A percentile compares a stretch with the other conserved stretches of the same genome.
Evolutionary conservation across 2,888 invertebrate species (phyloP).

Genomic region (Mythimna vitellina): DNA sequence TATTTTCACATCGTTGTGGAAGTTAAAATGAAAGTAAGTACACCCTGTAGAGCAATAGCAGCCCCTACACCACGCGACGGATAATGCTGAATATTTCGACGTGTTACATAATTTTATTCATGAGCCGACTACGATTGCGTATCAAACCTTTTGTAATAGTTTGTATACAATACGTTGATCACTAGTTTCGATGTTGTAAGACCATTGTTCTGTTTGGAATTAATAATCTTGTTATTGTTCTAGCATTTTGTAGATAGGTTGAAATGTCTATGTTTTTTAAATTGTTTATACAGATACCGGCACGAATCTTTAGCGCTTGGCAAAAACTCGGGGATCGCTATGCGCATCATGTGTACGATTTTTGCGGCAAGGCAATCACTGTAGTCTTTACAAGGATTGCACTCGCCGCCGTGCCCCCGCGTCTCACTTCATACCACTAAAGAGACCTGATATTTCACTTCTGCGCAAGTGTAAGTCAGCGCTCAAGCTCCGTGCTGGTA

Average conservation of each 20-base stretch:
- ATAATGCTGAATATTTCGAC: slow-evolving; percentile 85
- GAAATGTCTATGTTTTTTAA: slow-evolving; percentile 4
- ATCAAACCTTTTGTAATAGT: slow-evolving; percentile 76
- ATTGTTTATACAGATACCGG: too few species aligned
- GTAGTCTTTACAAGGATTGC: too few species aligned
- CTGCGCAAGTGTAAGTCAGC: too few species aligned
- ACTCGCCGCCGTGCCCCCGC: too few species aligned
- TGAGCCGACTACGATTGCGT: slow-evolving; percentile 79
- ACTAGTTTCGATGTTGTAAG: slow-evolving; percentile 49
- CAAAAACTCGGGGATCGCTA: too few species aligned
- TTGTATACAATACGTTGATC: slow-evolving; percentile 63
- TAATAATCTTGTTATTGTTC: slow-evolving; percentile 11
- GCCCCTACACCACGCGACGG: slow-evolving; percentile 77
- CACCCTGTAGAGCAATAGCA: slow-evolving; percentile 86
- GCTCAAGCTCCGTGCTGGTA: too few species aligned
- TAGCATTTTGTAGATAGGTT: not conserved
- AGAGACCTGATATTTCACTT: too few species aligned
- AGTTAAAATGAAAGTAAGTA: slow-evolving; percentile 89
- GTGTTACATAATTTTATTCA: slow-evolving; percentile 87
- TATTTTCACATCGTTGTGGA: slow-evolving; percentile 90
- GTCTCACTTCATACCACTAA: too few species aligned
- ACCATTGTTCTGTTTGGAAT: slow-evolving; percentile 42
- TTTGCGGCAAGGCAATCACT: too few species aligned
- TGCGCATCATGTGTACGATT: too few species aligned
- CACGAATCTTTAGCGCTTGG: too few species aligned